Conservation (phyloP, 2,888 invertebrate species). For the Dromius quadrimaculatus region DNA sequence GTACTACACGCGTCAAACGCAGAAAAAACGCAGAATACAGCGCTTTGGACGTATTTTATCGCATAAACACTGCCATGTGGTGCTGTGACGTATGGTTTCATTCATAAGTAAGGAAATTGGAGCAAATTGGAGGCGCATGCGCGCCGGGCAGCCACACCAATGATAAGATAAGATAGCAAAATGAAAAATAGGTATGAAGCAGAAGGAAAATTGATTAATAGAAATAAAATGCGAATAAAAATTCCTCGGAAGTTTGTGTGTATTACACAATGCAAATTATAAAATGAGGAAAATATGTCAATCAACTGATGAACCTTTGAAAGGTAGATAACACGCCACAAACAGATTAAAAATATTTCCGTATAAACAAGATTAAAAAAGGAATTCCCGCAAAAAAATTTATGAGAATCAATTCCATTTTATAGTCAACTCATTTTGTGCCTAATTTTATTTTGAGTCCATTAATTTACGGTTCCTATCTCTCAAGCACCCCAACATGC, state of each 20-base stretch:
- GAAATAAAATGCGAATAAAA: not conserved
- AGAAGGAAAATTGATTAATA: not conserved
- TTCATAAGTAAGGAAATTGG: not conserved
- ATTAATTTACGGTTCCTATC: too few species aligned
- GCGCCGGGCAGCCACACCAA: not conserved
- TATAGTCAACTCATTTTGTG: too few species aligned
- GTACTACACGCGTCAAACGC: conserved; percentile 26
- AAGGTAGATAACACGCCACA: not conserved
- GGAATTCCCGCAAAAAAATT: not conserved
- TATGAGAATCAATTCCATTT: too few species aligned
- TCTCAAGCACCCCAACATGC: too few species aligned
- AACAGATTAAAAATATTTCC: not conserved
- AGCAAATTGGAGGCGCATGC: not conserved
- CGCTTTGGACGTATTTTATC: conserved; percentile 4
- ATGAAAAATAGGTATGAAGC: not conserved
- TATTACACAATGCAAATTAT: conserved; percentile 1
- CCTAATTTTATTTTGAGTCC: too few species aligned
- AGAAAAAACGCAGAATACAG: conserved; percentile 24
- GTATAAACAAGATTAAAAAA: not conserved
- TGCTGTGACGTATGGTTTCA: conserved; percentile 12
- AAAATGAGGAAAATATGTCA: conserved; percentile 3
- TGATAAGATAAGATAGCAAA: conserved; percentile 15
- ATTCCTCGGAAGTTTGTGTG: not conserved
- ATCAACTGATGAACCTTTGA: conserved; percentile 9
- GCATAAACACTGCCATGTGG: conserved; percentile 19